phyloP scores from a whole-genome alignment of 2,888 invertebrate species.

The Phengaris alcon region DNA sequence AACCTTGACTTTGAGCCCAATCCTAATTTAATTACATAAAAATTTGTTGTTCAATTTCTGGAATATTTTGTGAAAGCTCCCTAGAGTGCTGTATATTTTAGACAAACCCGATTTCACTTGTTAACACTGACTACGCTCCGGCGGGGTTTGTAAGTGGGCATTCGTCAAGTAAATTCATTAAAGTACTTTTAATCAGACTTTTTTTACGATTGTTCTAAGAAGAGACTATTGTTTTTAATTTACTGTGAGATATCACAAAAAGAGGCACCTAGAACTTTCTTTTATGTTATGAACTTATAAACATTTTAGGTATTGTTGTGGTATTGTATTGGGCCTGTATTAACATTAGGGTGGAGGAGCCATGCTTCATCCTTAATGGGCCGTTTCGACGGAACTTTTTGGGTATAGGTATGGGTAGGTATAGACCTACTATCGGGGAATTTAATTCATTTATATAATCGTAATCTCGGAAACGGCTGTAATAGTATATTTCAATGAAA shows the following conservation, averaged over 20 bases:
- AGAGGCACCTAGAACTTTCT: neutral
- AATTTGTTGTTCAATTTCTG: neutral
- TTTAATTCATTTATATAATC: no score
- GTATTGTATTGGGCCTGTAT: neutral
- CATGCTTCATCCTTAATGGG: constrained; percentile 9
- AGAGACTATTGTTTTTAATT: constrained; percentile 9
- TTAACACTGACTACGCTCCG: constrained; percentile 10
- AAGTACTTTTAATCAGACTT: constrained; percentile 23
- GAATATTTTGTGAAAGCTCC: neutral
- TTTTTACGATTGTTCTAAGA: neutral
- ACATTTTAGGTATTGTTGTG: neutral
- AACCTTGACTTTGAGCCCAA: constrained; percentile 3
- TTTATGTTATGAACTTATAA: neutral
- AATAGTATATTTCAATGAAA: no score
- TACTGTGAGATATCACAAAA: neutral
- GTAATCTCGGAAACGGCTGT: no score
- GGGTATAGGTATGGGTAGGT: neutral
- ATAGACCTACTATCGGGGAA: no score
- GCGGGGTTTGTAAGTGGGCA: constrained; percentile 16
- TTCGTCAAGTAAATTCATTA: constrained; percentile 19
- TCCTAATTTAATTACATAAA: neutral
- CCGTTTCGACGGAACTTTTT: neutral
- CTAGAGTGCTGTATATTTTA: constrained; percentile 18
- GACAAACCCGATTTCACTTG: constrained; percentile 24
- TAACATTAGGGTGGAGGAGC: neutral